Evolutionary conservation across 2,797 vertebrate species (phyloP).

Genomic region (Clarias pachynema): DNA sequence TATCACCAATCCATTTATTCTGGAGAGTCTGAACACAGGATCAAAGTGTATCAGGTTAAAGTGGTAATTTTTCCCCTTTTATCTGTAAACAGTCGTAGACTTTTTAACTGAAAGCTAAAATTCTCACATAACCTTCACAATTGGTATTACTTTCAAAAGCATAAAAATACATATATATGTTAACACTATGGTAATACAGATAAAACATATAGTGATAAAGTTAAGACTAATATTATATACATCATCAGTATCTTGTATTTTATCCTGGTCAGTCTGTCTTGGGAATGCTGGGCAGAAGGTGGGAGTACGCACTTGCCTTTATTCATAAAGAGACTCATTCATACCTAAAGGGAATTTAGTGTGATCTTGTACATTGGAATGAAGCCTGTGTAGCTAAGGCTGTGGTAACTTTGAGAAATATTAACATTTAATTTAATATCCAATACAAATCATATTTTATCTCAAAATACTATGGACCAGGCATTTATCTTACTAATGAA

Average conservation of each 20-base stretch:
- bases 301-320: not conserved
- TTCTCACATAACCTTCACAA: not conserved
- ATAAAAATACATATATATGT: not conserved
- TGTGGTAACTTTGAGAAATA: not conserved
- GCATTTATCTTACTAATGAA: not conserved
- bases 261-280: not conserved
- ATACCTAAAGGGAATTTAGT: not conserved
- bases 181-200: not conserved
- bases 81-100: not conserved
- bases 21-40: not conserved
- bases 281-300: not conserved
- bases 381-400: not conserved
- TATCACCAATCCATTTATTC: not conserved
- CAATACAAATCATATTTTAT: not conserved
- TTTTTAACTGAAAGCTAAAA: not conserved
- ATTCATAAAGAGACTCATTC: not conserved
- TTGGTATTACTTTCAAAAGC: not conserved
- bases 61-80: not conserved
- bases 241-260: not conserved
- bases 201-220: not conserved
- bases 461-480: not conserved
- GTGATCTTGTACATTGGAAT: not conserved
- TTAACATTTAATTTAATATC: not conserved
- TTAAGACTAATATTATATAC: not conserved
- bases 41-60: not conserved